Conservation (phyloP, 1,140 invertebrate species). For the Sycophila sp. region DNA sequence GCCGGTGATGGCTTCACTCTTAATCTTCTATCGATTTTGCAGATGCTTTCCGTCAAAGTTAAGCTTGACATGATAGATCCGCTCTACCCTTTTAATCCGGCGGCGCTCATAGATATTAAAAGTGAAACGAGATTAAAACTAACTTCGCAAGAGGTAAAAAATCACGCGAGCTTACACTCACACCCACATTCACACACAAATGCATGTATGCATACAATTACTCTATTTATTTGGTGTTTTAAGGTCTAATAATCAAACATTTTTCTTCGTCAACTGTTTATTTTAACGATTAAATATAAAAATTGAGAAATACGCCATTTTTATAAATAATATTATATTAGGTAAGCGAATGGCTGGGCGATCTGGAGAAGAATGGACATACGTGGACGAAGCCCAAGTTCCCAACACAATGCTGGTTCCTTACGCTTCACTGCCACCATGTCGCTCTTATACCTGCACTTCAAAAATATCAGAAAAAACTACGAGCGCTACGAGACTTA, state of each 20-base stretch:
- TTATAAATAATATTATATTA: background rate
- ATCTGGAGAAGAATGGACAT: slow-evolving; percentile 67
- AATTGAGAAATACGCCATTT: too few relatives aligned
- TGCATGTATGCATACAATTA: too few relatives aligned
- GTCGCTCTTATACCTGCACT: slow-evolving; percentile 88
- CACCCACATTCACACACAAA: too few relatives aligned
- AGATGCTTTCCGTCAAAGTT: slow-evolving; percentile 86
- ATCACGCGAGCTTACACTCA: too few relatives aligned
- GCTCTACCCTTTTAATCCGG: slow-evolving; percentile 87
- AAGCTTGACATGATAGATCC: slow-evolving; percentile 86
- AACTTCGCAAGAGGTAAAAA: slow-evolving; percentile 77
- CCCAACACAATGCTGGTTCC: slow-evolving; percentile 95
- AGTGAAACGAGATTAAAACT: slow-evolving; percentile 89
- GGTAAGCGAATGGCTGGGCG: slow-evolving; percentile 76
- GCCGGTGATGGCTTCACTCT: slow-evolving; percentile 95
- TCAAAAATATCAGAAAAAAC: slow-evolving; percentile 85
- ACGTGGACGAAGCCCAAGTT: slow-evolving; percentile 86
- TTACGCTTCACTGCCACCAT: slow-evolving; percentile 94
- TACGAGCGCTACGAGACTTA: slow-evolving; percentile 86
- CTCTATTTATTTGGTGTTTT: too few relatives aligned
- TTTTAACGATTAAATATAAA: background rate
- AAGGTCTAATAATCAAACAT: too few relatives aligned
- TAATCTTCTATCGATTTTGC: slow-evolving; percentile 90
- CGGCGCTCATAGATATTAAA: slow-evolving; percentile 78
- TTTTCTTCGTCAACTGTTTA: background rate